A percentile compares a stretch with the other conserved stretches of the same genome.
Evolutionary conservation across 2,888 invertebrate genomes (phyloP).

Genomic region (Serripes groenlandicus): DNA sequence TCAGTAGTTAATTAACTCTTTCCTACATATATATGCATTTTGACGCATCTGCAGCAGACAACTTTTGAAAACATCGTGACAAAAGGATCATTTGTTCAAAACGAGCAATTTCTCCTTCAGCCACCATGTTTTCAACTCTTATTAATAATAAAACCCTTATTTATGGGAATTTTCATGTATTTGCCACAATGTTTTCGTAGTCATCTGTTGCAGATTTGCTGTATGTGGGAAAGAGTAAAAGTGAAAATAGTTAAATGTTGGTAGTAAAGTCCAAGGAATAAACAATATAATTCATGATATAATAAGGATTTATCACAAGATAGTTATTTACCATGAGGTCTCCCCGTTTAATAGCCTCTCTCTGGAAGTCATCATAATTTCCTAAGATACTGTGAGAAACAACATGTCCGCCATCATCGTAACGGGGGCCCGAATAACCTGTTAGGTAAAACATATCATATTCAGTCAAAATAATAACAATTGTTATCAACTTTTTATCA

Average conservation of each 20-base stretch:
- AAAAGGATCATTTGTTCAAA: not conserved
- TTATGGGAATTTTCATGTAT: too few relatives aligned
- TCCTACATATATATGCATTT: too few relatives aligned
- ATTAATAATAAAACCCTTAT: too few relatives aligned
- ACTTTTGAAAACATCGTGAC: not conserved
- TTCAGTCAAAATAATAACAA: not conserved
- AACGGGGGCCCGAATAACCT: constrained; percentile 83
- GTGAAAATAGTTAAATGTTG: too few relatives aligned
- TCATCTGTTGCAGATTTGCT: too few relatives aligned
- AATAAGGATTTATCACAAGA: too few relatives aligned
- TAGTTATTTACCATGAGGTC: constrained; percentile 78
- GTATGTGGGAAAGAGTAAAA: too few relatives aligned
- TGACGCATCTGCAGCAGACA: too few relatives aligned
- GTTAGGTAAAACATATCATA: not conserved
- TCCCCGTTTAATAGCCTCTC: constrained; percentile 78
- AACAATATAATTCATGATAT: too few relatives aligned
- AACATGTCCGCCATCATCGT: constrained; percentile 81
- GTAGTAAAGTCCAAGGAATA: too few relatives aligned
- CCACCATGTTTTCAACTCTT: not conserved
- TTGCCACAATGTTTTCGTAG: too few relatives aligned
- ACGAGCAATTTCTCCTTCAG: not conserved
- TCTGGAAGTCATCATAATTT: constrained; percentile 83
- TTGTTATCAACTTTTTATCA: not conserved
- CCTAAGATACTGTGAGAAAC: constrained; percentile 86
- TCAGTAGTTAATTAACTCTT: too few relatives aligned